Conservation (phyloP, 1,140 invertebrate genomes). For the Diabrotica undecimpunctata region DNA sequence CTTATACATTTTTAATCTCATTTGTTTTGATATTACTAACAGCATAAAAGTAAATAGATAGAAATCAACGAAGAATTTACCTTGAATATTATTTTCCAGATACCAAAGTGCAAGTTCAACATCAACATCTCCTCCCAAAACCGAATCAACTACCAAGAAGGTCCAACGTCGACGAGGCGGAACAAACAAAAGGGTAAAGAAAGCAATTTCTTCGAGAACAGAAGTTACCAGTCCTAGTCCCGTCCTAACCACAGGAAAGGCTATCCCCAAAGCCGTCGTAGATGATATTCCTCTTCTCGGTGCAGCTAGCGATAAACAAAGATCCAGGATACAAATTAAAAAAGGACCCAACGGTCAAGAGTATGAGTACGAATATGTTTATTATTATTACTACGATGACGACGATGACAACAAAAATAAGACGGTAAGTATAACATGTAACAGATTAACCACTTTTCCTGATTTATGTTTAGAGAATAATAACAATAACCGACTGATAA, state of each 20-base stretch:
- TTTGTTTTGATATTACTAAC: no score
- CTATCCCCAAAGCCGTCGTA: slow-evolving; percentile 27
- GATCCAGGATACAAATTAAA: slow-evolving; percentile 73
- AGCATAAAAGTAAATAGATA: no score
- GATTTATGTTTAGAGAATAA: no score
- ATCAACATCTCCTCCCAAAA: slow-evolving; percentile 29
- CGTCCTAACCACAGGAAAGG: slow-evolving; percentile 39
- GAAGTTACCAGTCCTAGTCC: slow-evolving; percentile 34
- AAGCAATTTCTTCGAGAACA: slow-evolving; percentile 22
- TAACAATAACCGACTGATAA: no score
- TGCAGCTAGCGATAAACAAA: slow-evolving; percentile 49
- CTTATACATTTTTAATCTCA: no score
- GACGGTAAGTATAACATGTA: slow-evolving; percentile 13
- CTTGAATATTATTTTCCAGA: slow-evolving; percentile 5
- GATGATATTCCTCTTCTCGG: slow-evolving; percentile 39
- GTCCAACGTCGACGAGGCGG: slow-evolving; percentile 17
- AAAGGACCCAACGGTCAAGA: slow-evolving; percentile 87
- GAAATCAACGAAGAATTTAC: no score
- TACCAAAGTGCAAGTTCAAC: neutral
- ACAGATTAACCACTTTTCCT: no score
- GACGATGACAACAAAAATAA: slow-evolving; percentile 46
- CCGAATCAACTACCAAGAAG: slow-evolving; percentile 25
- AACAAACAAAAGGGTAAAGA: slow-evolving; percentile 33
- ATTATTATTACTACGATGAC: slow-evolving; percentile 85
- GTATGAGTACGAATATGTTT: slow-evolving; percentile 88